phyloP scores from a whole-genome alignment of 2,113 vertebrate species.

The Rhinogobius similis region DNA sequence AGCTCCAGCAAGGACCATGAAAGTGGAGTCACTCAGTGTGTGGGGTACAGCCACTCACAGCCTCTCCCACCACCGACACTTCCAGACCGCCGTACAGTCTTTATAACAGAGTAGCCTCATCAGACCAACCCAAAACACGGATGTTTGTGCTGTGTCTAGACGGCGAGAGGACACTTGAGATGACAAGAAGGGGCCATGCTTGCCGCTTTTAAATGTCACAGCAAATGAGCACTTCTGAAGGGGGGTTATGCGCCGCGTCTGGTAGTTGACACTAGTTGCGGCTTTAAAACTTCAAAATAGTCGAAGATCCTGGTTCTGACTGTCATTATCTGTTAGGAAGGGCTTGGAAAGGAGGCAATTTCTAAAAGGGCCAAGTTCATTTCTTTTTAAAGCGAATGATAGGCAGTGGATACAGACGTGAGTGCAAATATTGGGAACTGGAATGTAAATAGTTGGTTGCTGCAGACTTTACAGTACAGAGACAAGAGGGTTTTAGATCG shows the following conservation, averaged over 20 bases:
- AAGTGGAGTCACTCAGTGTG: slow-evolving; percentile 49
- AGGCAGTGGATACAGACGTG: not conserved
- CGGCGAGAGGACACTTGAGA: slow-evolving; percentile 29
- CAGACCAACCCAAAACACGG: slow-evolving; percentile 28
- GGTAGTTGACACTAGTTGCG: not conserved
- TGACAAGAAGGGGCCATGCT: slow-evolving; percentile 6
- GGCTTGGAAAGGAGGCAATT: not conserved
- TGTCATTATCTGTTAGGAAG: not conserved
- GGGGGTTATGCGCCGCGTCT: not conserved
- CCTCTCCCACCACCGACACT: slow-evolving; percentile 22
- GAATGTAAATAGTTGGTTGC: not conserved
- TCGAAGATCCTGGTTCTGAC: slow-evolving; percentile 4
- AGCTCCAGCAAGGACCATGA: slow-evolving; percentile 31
- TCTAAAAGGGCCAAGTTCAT: not conserved
- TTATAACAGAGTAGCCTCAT: slow-evolving; percentile 23
- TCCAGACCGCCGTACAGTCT: slow-evolving; percentile 38
- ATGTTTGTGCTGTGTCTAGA: slow-evolving; percentile 40
- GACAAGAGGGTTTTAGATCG: no score
- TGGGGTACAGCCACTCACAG: slow-evolving; percentile 38
- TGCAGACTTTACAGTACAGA: not conserved
- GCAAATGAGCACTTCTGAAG: slow-evolving; percentile 18
- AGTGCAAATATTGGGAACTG: not conserved
- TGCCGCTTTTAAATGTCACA: slow-evolving; percentile 29
- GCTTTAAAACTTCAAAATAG: slow-evolving; percentile 14
- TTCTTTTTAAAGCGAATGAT: not conserved